Evolutionary conservation across 2,888 invertebrate genomes (phyloP).

Genomic region (Thalpophila matura): DNA sequence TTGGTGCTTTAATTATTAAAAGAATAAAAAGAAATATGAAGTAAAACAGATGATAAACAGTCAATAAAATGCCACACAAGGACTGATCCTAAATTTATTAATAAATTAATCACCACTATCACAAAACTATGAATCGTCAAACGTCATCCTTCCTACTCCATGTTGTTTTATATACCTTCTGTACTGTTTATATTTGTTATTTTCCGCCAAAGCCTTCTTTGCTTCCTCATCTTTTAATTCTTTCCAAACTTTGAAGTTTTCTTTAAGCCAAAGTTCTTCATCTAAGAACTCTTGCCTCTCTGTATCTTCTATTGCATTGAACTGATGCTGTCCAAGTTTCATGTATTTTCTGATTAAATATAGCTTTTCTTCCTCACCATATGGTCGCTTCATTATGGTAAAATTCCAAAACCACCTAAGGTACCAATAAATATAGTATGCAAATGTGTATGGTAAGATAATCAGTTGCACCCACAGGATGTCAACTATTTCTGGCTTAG

Average conservation of each 20-base stretch:
- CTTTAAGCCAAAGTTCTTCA: slow-evolving; percentile 95
- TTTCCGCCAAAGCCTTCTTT: slow-evolving; percentile 96
- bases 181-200: slow-evolving; percentile 96
- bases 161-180: slow-evolving; percentile 97
- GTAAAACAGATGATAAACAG: slow-evolving; percentile 37
- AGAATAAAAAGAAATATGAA: slow-evolving; percentile 36
- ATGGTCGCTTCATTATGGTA: slow-evolving; percentile 93
- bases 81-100: slow-evolving; percentile 52
- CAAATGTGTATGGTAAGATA: slow-evolving; percentile 94
- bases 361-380: slow-evolving; percentile 95
- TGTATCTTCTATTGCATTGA: slow-evolving; percentile 93
- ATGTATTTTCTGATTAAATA: slow-evolving; percentile 95
- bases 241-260: slow-evolving; percentile 95
- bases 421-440: slow-evolving; percentile 94
- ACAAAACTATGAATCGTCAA: slow-evolving; percentile 92
- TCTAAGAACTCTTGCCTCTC: slow-evolving; percentile 94
- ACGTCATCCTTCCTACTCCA: slow-evolving; percentile 97
- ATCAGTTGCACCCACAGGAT: slow-evolving; percentile 96
- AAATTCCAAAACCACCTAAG: slow-evolving; percentile 95
- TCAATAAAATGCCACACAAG: slow-evolving; percentile 43
- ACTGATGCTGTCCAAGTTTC: slow-evolving; percentile 93
- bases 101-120: slow-evolving; percentile 50
- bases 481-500: slow-evolving; percentile 94
- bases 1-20: slow-evolving; percentile 49
- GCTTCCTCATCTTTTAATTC: slow-evolving; percentile 95